Conservation (phyloP, 2,888 invertebrate genomes). For the Reticulitermes lucifugus region DNA sequence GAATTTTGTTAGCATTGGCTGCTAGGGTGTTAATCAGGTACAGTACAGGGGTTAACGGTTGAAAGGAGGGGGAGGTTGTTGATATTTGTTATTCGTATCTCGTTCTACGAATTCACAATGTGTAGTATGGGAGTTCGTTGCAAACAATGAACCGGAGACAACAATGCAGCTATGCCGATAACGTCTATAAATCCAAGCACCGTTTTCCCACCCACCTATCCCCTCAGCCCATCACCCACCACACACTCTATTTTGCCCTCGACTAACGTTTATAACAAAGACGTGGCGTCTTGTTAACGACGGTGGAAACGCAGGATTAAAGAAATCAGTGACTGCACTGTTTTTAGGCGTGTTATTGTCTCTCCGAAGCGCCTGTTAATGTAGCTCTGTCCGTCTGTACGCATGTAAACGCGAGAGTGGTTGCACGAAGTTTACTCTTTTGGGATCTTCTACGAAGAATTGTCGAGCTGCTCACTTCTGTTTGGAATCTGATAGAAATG, state of each 20-base stretch:
- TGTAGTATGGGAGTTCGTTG: not conserved
- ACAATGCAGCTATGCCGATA: not conserved
- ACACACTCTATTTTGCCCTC: not conserved
- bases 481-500: no score
- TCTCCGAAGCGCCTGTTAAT: no score
- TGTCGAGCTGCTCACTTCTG: no score
- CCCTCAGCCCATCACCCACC: not conserved
- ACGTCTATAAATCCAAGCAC: not conserved
- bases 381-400: no score
- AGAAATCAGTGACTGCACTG: not conserved
- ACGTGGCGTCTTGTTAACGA: not conserved
- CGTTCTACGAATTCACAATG: conserved; percentile 17
- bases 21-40: conserved; percentile 33
- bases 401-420: no score
- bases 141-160: conserved; percentile 3
- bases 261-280: not conserved
- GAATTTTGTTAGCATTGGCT: conserved; percentile 15
- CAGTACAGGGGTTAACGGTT: not conserved
- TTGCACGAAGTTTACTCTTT: no score
- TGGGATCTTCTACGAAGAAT: no score
- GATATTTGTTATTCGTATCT: conserved; percentile 29
- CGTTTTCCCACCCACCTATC: not conserved
- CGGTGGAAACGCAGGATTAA: not conserved
- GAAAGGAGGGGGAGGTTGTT: conserved; percentile 7
- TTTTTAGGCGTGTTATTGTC: not conserved